These are phyloP conservation scores for Corvus moneduloides DNA, from an alignment of 2,113 vertebrate species.

Conservation along the genomic window DNA sequence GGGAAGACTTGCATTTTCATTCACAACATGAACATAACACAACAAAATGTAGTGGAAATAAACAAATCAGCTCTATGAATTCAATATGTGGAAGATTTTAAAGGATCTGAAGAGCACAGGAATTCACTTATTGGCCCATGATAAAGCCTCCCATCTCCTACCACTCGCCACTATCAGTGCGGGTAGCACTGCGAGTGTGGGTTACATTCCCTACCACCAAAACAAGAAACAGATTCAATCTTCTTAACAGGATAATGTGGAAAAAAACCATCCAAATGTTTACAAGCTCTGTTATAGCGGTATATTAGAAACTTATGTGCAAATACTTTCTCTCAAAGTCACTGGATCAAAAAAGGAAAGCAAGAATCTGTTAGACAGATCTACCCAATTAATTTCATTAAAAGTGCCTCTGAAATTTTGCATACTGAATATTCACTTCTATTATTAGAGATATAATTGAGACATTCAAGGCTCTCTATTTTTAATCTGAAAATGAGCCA, in stretches of 20 bases:
- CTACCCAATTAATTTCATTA: background rate
- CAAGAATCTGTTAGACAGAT: background rate
- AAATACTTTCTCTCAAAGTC: background rate
- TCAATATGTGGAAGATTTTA: background rate
- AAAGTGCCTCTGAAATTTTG: background rate
- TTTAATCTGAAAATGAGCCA: background rate
- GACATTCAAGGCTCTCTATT: background rate
- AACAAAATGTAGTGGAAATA: background rate
- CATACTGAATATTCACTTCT: background rate
- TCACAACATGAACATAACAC: background rate
- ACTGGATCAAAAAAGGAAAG: background rate
- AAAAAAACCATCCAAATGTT: background rate
- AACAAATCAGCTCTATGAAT: background rate
- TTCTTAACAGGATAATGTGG: background rate
- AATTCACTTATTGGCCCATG: background rate
- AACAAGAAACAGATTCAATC: background rate
- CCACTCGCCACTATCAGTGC: background rate
- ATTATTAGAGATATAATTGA: background rate
- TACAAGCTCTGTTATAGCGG: background rate
- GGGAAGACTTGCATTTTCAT: background rate
- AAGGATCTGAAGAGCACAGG: background rate
- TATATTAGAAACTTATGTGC: background rate
- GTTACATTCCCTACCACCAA: background rate
- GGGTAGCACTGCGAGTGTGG: background rate
- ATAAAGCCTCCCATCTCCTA: background rate